phyloP scores from a whole-genome alignment of 2,888 invertebrate species.

The Sepiola atlantica region DNA sequence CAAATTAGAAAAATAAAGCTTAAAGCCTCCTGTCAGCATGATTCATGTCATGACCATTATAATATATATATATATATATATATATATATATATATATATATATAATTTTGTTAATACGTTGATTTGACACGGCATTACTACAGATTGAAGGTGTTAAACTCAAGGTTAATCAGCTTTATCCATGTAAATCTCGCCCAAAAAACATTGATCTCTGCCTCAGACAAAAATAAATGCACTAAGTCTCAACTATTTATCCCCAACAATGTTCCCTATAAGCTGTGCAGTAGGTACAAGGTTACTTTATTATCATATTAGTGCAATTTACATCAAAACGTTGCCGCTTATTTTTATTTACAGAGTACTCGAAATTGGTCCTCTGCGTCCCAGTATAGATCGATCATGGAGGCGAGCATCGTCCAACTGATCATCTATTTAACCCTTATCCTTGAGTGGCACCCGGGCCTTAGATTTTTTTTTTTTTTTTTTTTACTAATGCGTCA shows the following conservation, averaged over 20 bases:
- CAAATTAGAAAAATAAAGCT: not conserved
- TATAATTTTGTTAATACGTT: not conserved
- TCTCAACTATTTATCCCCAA: not conserved
- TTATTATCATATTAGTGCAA: no score
- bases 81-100: conserved; percentile 38
- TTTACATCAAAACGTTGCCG: no score
- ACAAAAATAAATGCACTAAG: not conserved
- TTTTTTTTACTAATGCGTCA: no score
- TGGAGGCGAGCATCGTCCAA: no score
- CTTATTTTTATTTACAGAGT: no score
- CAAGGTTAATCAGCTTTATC: conserved; percentile 21
- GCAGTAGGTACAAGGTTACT: no score
- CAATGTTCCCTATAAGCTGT: no score
- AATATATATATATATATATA: conserved; percentile 35
- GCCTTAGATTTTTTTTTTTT: no score
- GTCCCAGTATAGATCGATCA: no score
- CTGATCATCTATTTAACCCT: no score
- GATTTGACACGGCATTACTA: not conserved
- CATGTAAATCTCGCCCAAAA: not conserved
- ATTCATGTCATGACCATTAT: not conserved
- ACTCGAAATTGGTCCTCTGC: no score
- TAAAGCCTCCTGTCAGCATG: not conserved
- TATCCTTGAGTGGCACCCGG: no score
- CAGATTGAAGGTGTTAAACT: conserved; percentile 9
- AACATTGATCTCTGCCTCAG: conserved; percentile 21